Base-by-base conservation (phyloP, 2,797 vertebrate genomes). In the Schizothorax lantsangensis region DNA sequence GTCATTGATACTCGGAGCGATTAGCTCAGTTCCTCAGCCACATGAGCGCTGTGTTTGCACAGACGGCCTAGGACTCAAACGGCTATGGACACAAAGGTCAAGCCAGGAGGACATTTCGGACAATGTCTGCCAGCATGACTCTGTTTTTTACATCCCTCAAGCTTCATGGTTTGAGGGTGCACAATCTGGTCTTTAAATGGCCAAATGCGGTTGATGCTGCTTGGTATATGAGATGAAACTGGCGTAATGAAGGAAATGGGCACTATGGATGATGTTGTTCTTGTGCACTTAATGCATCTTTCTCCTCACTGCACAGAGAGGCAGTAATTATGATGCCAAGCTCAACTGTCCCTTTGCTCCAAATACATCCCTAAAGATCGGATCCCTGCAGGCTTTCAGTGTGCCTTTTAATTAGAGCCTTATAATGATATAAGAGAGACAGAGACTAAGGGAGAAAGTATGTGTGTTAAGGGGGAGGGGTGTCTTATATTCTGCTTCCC, bases 321-420 rank as follows among this genome's bases (percentile, higher is more conserved):
- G 74, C 87, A 85, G 87, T 87, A 87, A 87, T 85, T 90, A 87
- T 80, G 74, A 88, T 84, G 85, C 87, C 66, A 81, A 72, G 57
- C 57, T 59, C 73, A 88, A 79, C 75, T 81, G 84, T 81, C 71
- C 49, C 59, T 79, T 80, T 84, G 88, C 74, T 85, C 47, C 83
- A 75, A 74, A 88, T 82, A 85, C 59, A 64, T 85, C 75, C 75
- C 83, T 83, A 62, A 85, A 88, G 87, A 88, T 74, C 47, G 73
- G 77, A 83, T 88, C 85, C 80, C 87, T 84, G 81, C 57, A 84
- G 89, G 85, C 82, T 54, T 69, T 74, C 62, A 85, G 82, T 88
- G 85, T 84, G 75, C 87, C 74, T 89, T 90, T 90, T 88, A 90
- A 88, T 88, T 88, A 88, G 79, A 79, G 83, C 80, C 79, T 87